Percentiles rank a stretch among this genome's conserved stretches.
Conservation (phyloP, 1,140 invertebrate species). For the Vanessa tameamea region DNA sequence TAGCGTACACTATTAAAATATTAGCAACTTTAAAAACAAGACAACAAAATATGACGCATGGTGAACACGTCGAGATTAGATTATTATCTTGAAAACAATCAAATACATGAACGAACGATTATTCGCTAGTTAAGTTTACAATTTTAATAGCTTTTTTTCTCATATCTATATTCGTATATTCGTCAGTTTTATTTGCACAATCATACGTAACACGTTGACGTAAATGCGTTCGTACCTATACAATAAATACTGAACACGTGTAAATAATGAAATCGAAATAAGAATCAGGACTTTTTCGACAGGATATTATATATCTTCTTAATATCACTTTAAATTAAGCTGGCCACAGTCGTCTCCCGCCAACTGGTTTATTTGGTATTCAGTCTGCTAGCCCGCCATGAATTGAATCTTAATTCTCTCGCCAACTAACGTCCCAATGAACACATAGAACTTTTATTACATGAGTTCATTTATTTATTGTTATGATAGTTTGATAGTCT, state of each 20-base stretch:
- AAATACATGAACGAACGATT: slow-evolving; percentile 31
- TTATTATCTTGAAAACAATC: slow-evolving; percentile 29
- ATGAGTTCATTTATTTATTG: slow-evolving; percentile 8
- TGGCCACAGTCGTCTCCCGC: slow-evolving; percentile 11
- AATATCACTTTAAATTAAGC: slow-evolving; percentile 51
- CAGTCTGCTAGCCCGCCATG: slow-evolving; percentile 41
- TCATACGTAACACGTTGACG: background rate
- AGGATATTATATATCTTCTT: slow-evolving; percentile 49
- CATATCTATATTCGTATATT: background rate
- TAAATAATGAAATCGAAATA: background rate
- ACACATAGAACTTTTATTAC: slow-evolving; percentile 10
- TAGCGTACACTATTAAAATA: background rate
- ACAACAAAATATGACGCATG: slow-evolving; percentile 13
- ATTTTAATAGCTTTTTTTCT: slow-evolving; percentile 24
- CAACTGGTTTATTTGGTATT: slow-evolving; percentile 60
- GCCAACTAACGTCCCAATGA: slow-evolving; percentile 36
- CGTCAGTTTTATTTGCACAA: background rate
- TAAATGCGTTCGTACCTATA: background rate
- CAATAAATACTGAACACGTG: background rate
- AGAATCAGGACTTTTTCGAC: slow-evolving; percentile 25
- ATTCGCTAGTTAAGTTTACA: slow-evolving; percentile 37
- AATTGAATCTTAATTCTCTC: slow-evolving; percentile 59
- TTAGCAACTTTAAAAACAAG: background rate
- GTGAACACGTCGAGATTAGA: slow-evolving; percentile 20
- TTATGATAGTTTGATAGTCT: background rate